Conservation (phyloP, 2,888 invertebrate genomes). For the Aphelenchoides bicaudatus region DNA sequence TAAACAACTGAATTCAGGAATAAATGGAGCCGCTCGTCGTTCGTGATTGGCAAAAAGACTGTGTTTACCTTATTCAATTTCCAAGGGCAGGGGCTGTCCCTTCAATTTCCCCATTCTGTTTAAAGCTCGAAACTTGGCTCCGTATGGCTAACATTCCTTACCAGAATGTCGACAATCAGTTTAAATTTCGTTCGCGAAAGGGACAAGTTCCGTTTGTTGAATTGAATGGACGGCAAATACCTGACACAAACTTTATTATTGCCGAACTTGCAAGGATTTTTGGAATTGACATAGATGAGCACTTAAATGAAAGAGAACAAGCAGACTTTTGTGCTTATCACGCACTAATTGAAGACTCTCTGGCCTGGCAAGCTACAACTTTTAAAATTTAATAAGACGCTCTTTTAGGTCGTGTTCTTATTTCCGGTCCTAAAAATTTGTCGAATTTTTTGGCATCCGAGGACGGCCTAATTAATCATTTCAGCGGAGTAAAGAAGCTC, state of each 20-base stretch:
- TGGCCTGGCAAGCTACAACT: conserved; percentile 18
- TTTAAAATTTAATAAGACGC: neutral
- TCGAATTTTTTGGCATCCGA: conserved; percentile 40
- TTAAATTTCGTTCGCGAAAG: conserved; percentile 44
- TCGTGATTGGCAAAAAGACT: conserved; percentile 66
- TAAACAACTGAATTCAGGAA: no score
- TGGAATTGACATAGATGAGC: conserved; percentile 31
- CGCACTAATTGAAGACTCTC: conserved; percentile 44
- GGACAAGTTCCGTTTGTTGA: conserved; percentile 80
- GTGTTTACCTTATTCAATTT: conserved; percentile 89
- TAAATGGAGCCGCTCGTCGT: conserved; percentile 37
- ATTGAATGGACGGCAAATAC: conserved; percentile 86
- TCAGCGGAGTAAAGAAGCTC: conserved; percentile 43
- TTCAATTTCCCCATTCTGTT: conserved; percentile 83
- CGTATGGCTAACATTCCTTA: conserved; percentile 85
- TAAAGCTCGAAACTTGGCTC: conserved; percentile 93
- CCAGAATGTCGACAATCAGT: conserved; percentile 63
- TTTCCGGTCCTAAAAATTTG: no score
- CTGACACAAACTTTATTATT: conserved; percentile 85
- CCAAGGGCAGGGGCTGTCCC: conserved; percentile 83
- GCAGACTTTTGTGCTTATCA: conserved; percentile 41
- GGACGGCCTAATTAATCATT: conserved; percentile 35
- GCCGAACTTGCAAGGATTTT: conserved; percentile 37
- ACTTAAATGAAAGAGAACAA: conserved; percentile 35
- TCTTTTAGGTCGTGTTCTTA: conserved; percentile 30